phyloP scores from a whole-genome alignment of 2,113 vertebrate species.

The Nothoprocta perdicaria region DNA sequence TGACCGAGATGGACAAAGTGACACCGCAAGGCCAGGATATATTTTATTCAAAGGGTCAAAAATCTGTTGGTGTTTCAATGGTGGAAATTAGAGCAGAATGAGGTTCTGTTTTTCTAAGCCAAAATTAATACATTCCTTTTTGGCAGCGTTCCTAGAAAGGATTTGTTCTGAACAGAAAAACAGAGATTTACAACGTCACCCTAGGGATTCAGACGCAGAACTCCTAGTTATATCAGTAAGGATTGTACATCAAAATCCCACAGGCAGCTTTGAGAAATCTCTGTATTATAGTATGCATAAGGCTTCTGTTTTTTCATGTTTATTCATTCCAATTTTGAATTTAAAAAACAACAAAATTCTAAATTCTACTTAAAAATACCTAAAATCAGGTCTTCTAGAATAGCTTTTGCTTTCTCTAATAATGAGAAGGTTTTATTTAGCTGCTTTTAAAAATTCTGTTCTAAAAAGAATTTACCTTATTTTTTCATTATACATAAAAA shows the following conservation, averaged over 20 bases:
- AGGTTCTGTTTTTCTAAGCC: slow-evolving; percentile 1
- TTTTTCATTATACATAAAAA: slow-evolving; percentile 36
- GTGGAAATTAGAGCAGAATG: slow-evolving; percentile 5
- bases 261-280: slow-evolving; percentile 48
- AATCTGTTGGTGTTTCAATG: neutral
- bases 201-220: slow-evolving; percentile 31
- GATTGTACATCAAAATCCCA: slow-evolving; percentile 35
- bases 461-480: slow-evolving; percentile 16
- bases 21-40: neutral
- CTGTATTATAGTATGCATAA: neutral
- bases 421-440: neutral
- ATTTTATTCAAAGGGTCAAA: neutral
- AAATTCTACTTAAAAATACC: slow-evolving; percentile 7
- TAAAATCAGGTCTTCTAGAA: neutral
- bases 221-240: slow-evolving; percentile 17
- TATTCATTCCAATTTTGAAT: slow-evolving; percentile 8
- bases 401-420: neutral
- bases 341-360: too few relatives aligned
- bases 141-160: slow-evolving; percentile 26
- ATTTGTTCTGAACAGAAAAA: slow-evolving; percentile 35
- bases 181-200: slow-evolving; percentile 20
- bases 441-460: slow-evolving; percentile 28
- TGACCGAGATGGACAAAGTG: neutral
- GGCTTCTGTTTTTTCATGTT: slow-evolving; percentile 1
- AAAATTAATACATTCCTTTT: slow-evolving; percentile 12